A percentile compares a stretch with the other conserved stretches of the same genome.
These are phyloP conservation scores for Macrobrachium rosenbergii DNA, from an alignment of 1,140 invertebrate species.

Conservation along the genomic window DNA sequence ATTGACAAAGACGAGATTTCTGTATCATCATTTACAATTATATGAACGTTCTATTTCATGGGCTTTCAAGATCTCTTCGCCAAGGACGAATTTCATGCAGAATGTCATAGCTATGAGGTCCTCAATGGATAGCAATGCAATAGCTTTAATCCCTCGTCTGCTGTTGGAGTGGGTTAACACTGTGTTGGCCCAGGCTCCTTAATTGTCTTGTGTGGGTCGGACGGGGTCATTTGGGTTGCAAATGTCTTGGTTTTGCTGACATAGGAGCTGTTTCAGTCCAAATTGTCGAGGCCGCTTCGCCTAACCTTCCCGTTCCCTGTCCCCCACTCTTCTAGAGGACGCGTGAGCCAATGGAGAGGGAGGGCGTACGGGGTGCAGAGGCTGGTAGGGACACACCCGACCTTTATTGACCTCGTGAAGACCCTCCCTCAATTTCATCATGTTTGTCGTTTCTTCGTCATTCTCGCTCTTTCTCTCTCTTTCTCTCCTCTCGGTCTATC, in stretches of 20 bases:
- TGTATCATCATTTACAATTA: too few species aligned
- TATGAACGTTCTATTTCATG: too few species aligned
- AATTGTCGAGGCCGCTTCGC: constrained; percentile 20
- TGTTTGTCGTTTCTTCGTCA: neutral
- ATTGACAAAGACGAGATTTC: too few species aligned
- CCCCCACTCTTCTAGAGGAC: neutral
- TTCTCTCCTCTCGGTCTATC: neutral
- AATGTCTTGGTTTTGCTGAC: constrained; percentile 41
- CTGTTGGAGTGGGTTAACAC: neutral
- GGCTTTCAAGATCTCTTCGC: too few species aligned
- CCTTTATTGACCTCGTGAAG: too few species aligned
- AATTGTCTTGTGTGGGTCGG: constrained; percentile 42
- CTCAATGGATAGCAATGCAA: too few species aligned
- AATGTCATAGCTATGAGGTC: too few species aligned
- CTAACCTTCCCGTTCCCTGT: neutral
- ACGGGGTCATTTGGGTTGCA: constrained; percentile 36
- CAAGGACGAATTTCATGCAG: too few species aligned
- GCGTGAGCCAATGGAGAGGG: neutral
- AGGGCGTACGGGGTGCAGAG: too few species aligned
- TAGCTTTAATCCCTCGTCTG: too few species aligned
- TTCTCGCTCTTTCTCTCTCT: neutral
- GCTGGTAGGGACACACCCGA: too few species aligned
- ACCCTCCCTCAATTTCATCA: neutral
- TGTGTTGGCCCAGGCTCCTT: constrained; percentile 21
- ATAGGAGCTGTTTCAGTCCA: constrained; percentile 32